A percentile compares a stretch with the other conserved stretches of the same genome.
phyloP scores from a whole-genome alignment of 2,888 invertebrate genomes.

The Phyto melanocephala region DNA sequence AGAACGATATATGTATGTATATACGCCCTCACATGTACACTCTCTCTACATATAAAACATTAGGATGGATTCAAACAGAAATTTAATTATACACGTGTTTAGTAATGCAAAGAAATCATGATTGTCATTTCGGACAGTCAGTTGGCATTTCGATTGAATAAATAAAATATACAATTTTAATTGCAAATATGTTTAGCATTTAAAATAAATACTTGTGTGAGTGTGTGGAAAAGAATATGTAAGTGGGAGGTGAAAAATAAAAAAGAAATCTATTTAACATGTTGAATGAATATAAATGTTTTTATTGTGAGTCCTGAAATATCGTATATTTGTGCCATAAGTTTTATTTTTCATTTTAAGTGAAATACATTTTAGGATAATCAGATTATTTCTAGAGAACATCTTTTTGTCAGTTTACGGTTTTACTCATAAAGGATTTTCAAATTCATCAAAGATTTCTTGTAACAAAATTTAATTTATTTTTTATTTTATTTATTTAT shows the following conservation, averaged over 20 bases:
- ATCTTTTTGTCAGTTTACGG: too few relatives aligned
- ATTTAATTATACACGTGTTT: constrained; percentile 37
- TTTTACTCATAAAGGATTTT: too few relatives aligned
- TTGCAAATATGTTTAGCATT: constrained; percentile 37
- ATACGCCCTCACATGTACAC: neutral
- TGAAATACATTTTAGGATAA: too few relatives aligned
- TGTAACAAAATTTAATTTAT: too few relatives aligned
- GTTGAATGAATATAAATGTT: neutral
- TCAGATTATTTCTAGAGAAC: too few relatives aligned
- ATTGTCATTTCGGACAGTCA: constrained; percentile 11
- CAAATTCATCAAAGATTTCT: too few relatives aligned
- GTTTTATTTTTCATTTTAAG: too few relatives aligned
- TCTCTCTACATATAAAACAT: neutral
- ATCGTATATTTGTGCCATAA: too few relatives aligned
- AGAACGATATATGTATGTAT: too few relatives aligned
- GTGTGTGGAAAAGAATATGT: neutral
- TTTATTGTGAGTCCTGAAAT: too few relatives aligned
- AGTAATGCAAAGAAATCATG: constrained; percentile 8
- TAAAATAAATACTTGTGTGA: neutral
- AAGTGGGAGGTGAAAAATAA: too few relatives aligned
- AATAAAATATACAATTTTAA: constrained; percentile 50
- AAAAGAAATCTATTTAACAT: neutral
- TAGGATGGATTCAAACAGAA: neutral
- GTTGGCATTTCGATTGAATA: neutral
- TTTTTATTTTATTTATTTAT: too few relatives aligned